These are phyloP conservation scores for Ciconia maguari DNA, from an alignment of 2,113 vertebrate genomes.

Conservation along the genomic window DNA sequence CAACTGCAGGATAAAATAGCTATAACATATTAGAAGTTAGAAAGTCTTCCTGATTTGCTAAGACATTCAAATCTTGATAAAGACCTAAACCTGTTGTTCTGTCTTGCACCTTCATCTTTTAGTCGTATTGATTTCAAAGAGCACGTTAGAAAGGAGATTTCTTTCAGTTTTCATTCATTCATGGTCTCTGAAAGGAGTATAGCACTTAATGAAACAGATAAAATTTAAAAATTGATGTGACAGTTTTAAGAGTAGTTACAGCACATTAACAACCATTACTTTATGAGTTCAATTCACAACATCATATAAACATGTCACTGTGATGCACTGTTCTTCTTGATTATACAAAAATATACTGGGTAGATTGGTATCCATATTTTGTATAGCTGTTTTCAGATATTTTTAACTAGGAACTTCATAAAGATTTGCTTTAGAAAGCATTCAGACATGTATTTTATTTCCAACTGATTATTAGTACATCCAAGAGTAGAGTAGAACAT, in stretches of 20 bases:
- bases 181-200: neutral
- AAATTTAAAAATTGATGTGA: neutral
- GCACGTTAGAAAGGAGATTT: neutral
- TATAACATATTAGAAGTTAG: neutral
- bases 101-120: neutral
- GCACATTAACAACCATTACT: neutral
- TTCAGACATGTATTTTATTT: neutral
- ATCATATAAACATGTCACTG: neutral
- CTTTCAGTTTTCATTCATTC: neutral
- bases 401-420: neutral
- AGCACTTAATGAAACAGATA: neutral
- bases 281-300: neutral
- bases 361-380: neutral
- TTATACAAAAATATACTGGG: neutral
- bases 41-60: neutral
- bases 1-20: neutral
- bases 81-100: neutral
- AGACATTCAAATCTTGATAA: neutral
- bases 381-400: neutral
- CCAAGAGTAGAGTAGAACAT: accelerated
- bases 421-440: neutral
- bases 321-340: neutral
- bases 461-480: neutral
- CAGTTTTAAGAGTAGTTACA: neutral
- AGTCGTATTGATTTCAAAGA: neutral